Conservation (phyloP, 2,888 invertebrate species). For the Gymnocheta viridis region DNA sequence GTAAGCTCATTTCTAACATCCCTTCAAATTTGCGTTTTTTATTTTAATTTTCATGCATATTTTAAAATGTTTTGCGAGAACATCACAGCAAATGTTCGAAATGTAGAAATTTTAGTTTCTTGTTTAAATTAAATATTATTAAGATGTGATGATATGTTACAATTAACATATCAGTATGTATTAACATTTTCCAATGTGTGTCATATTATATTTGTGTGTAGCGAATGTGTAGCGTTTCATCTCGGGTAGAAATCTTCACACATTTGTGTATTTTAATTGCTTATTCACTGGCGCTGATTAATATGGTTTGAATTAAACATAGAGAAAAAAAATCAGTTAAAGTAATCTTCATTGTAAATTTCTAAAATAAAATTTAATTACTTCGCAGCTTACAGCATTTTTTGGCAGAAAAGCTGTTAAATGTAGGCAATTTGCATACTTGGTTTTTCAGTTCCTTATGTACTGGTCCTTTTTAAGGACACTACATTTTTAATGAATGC, state of each 20-base stretch:
- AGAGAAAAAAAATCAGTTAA: too few species aligned
- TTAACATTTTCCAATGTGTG: neutral
- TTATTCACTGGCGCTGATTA: neutral
- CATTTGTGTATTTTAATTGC: neutral
- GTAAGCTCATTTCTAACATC: neutral
- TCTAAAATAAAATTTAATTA: too few species aligned
- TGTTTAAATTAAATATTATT: neutral
- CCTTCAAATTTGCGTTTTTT: neutral
- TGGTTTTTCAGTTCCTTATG: too few species aligned
- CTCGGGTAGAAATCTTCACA: neutral
- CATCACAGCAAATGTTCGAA: neutral
- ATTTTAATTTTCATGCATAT: neutral
- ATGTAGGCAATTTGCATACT: too few species aligned
- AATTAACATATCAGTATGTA: neutral
- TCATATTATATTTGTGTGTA: neutral
- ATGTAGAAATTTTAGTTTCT: neutral
- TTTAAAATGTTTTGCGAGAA: neutral
- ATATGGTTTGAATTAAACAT: neutral
- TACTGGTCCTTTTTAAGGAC: too few species aligned
- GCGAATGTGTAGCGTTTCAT: too few species aligned
- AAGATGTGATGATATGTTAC: neutral
- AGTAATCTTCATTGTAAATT: too few species aligned
- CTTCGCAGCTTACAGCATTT: too few species aligned
- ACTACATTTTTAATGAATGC: too few species aligned
- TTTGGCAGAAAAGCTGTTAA: too few species aligned